Evolutionary conservation across 2,888 invertebrate species (phyloP), one percentile per base, ranked within the genome.

Genomic region (Phaedon cochleariae): DNA sequence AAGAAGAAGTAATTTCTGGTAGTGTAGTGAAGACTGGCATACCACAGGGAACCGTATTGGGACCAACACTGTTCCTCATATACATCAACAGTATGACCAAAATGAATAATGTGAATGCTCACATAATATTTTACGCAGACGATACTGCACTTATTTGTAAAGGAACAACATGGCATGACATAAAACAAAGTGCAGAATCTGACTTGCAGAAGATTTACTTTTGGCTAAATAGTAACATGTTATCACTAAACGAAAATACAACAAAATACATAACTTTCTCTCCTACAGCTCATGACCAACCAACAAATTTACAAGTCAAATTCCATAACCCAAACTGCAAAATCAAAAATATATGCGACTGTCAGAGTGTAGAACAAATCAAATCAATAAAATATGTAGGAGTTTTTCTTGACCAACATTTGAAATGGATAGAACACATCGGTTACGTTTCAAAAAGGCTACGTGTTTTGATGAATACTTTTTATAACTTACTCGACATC

Each of bases 351-450:
- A 15, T 4, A 21, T 52, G 52, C n/a, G 12, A 10, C 6, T 52
- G 52, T 26, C 9, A 22, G 1, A 52, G 12, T 29, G 4, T 52
- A 26, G 52, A 29, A 12, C n/a, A 52, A 52, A n/a, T 1, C 1
- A n/a, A 26, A 52, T 52, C 29, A 9, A 52, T 21, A 26, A 26
- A 52, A 52, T 52, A 22, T 21, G n/a, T 52, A 12, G 52, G 52
- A 26, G 26, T 52, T 15, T 1, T 29, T 1, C 26, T 26, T 3
- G 52, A 52, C 26, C 52, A 52, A 12, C 26, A 52, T 29, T 3
- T 52, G 3, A 22, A n/a, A 26, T 52, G n/a, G 52, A n/a, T 12
- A 17, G 26, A 52, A n/a, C 26, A 52, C 6, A 52, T 52, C 10
- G 12, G 6, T 5, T n/a, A 12, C n/a, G 52, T 52, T 29, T 17